These are phyloP conservation scores for Pseudois nayaur DNA, from an alignment of 2,113 vertebrate genomes.

Conservation along the genomic window DNA sequence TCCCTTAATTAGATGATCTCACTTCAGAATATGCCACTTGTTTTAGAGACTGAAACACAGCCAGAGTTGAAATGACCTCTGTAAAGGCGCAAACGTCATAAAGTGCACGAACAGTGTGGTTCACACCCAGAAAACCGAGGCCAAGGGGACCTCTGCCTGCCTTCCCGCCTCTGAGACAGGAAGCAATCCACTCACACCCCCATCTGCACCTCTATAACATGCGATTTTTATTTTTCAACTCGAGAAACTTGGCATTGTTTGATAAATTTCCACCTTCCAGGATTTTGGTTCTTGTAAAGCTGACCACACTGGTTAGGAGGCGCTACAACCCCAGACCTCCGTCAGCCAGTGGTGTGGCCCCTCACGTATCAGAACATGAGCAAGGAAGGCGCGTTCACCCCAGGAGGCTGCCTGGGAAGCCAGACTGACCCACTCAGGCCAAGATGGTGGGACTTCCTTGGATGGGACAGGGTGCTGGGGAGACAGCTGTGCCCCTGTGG, in stretches of 20 bases:
- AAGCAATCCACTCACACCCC: neutral
- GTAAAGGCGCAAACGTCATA: accelerated
- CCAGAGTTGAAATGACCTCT: neutral
- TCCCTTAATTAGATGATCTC: neutral
- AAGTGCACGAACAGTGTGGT: accelerated
- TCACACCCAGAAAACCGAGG: neutral
- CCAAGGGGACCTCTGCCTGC: accelerated
- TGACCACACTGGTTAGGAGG: too few relatives aligned
- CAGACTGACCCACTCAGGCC: neutral
- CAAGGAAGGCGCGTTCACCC: accelerated
- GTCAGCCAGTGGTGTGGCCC: accelerated
- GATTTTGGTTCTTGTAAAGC: neutral
- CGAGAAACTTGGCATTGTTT: neutral
- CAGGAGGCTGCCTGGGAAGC: neutral
- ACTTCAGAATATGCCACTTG: neutral
- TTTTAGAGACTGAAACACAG: neutral
- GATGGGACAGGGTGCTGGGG: neutral
- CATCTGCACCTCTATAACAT: neutral
- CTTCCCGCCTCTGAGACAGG: neutral
- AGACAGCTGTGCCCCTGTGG: neutral
- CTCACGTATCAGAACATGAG: neutral
- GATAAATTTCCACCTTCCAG: neutral
- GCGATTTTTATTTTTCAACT: neutral
- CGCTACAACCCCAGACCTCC: accelerated
- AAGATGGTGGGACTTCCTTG: too few relatives aligned